Evolutionary conservation across 2,888 invertebrate species (phyloP), one percentile per base, ranked within the genome.

Genomic region (Epinotia nisella): DNA sequence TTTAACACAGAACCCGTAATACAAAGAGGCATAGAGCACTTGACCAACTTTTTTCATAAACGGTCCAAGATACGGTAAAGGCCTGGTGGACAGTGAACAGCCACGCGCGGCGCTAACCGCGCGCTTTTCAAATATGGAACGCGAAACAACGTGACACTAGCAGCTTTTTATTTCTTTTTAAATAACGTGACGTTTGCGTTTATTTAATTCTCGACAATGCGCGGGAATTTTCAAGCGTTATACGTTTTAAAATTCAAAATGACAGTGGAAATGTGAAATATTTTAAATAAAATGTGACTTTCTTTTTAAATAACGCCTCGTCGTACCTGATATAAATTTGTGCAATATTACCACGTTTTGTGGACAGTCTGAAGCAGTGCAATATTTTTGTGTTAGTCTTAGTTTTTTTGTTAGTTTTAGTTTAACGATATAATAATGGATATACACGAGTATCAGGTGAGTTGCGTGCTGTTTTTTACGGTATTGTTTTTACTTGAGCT

Each of bases 311-410:
- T 69, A 68, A 75, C 74, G 59, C 74, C 70, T 70, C 45, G 35
- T 60, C 35, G 80, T 81, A 81, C 80, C 80, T 81, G 80, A 75
- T 73, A 65, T 67, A 41, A 69, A 58, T 67, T 78, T 81, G 92
- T 92, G 92, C 92, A 92, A 92, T 92, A 92, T 81, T 81, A 85
- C 90, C 85, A 84, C 79, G 73, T 74, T 39, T 39, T 75, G 91
- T 91, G 91, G 90, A 84, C 87, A 89, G 92, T 91, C 92, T 89
- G 89, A 89, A 81, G 81, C 73, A 78, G 93, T 93, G 93, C 93
- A 93, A 93, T 90, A 90, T 82, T 79, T 78, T 77, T 74, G 71
- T 75, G 64, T 79, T 82, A 78, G 76, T 80, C 81, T 78, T 78
- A 83, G 82, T 83, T 78, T 80, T 60, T 79, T 79, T 74, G 45